phyloP scores from a whole-genome alignment of 2,888 invertebrate species.

The Patella caerulea region DNA sequence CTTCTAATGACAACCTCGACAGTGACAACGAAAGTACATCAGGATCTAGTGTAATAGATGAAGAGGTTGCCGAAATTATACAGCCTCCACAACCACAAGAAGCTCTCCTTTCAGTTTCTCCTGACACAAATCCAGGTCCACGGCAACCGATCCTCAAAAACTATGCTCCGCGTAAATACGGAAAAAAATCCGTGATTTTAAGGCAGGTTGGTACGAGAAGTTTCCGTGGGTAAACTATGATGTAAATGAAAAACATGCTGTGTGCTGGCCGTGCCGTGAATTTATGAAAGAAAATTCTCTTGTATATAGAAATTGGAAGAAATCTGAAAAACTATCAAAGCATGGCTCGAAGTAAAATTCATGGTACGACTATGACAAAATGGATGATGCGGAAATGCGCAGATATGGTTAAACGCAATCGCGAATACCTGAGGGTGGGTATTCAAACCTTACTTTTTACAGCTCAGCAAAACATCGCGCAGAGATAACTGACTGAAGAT shows the following conservation, averaged over 20 bases:
- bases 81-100: too few species aligned
- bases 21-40: too few species aligned
- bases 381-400: neutral
- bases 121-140: neutral
- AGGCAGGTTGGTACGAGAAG: neutral
- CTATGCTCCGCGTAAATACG: neutral
- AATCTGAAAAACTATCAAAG: neutral
- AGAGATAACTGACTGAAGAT: too few species aligned
- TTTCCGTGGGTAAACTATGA: neutral
- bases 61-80: too few species aligned
- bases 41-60: too few species aligned
- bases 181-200: neutral
- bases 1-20: too few species aligned
- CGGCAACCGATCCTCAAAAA: neutral
- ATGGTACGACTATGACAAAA: neutral
- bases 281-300: neutral
- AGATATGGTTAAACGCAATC: neutral
- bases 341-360: neutral
- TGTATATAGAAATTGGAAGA: constrained; percentile 7
- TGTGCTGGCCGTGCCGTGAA: constrained; percentile 1
- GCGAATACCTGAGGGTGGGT: constrained; percentile 1
- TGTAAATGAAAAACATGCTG: neutral
- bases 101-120: too few species aligned
- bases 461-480: constrained; percentile 11
- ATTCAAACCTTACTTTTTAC: neutral